A percentile compares a stretch with the other conserved stretches of the same genome.
phyloP scores from a whole-genome alignment of 2,888 invertebrate genomes.

The Phanerotoma sp. region DNA sequence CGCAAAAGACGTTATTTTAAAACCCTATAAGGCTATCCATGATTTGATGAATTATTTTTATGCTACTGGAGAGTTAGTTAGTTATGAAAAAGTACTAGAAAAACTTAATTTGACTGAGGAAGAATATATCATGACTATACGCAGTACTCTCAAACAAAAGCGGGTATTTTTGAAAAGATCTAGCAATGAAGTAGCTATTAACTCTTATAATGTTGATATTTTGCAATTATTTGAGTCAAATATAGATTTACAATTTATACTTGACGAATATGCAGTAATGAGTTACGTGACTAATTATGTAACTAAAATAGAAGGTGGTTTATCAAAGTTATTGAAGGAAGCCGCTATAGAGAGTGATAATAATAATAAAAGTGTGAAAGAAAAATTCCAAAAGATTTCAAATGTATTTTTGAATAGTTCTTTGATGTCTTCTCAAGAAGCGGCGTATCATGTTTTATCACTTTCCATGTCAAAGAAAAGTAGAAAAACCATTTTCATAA shows the following conservation, averaged over 20 bases:
- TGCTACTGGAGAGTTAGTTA: constrained; percentile 1
- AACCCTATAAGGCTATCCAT: constrained; percentile 12
- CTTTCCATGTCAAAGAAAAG: constrained; percentile 27
- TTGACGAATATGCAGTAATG: too few species aligned
- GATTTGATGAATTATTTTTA: constrained; percentile 20
- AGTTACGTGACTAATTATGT: constrained; percentile 33
- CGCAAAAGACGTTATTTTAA: constrained; percentile 11
- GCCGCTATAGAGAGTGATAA: constrained; percentile 29
- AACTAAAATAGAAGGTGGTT: constrained; percentile 31
- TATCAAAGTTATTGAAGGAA: constrained; percentile 34
- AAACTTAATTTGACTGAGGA: constrained; percentile 25
- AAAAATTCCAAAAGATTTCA: constrained; percentile 25
- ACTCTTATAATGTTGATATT: too few species aligned
- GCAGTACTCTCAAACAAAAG: constrained; percentile 24
- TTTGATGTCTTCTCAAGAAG: constrained; percentile 35
- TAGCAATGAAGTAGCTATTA: too few species aligned
- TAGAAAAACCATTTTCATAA: constrained; percentile 26
- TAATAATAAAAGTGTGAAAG: constrained; percentile 18
- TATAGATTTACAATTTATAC: too few species aligned
- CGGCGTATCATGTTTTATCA: constrained; percentile 30
- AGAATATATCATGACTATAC: constrained; percentile 30
- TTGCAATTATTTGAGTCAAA: too few species aligned
- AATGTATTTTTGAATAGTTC: constrained; percentile 33
- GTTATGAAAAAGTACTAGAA: constrained; percentile 21
- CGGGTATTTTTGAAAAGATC: too few species aligned